Evolutionary conservation across 1,140 invertebrate genomes (phyloP), one percentile per base, ranked within the genome.

Genomic region (Drosophila serrata): DNA sequence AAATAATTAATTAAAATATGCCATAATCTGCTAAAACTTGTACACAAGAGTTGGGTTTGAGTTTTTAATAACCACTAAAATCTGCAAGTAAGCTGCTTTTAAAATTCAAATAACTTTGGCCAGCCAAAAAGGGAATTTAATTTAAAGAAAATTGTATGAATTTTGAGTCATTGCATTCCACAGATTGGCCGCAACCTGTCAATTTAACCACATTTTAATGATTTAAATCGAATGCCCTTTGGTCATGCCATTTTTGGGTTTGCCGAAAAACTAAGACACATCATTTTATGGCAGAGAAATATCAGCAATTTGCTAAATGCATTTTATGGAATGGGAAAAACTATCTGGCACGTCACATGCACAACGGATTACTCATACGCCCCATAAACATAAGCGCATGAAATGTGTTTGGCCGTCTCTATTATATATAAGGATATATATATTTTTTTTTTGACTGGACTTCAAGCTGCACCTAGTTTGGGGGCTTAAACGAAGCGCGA

Each of bases 271-370:
- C 17, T 11, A 33, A 27, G 19, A 53, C 19, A 33, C 33, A 55
- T 37, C 15, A 24, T 55, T 37, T 37, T 55, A 33, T 37, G 51
- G 51, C 33, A 24, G 33, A 55, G 19, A 76, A 61, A 51, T 68
- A 42, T 51, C 51, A 82, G 84, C 80, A 77, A 69, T 88, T 82
- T 64, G 46, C 51, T 43, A 56, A 79, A 79, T 82, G 82, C 79
- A 79, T 60, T 76, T 42, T 15, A 13, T 69, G 31, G 46, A 15
- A 17, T 33, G 39, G 39, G 17, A 3, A 9, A 9, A 70, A 69
- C 45, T 45, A 29, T 55, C 12, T 27, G 35, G 31, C 46, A 51
- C 59, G 48, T 75, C 63, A 62, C 22, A 61, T 51, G 33, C 57
- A 61, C 55, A 61, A 53, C 5, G 56, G 45, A 82, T 82, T 75